A percentile compares a stretch with the other conserved stretches of the same genome.
Evolutionary conservation across 2,113 vertebrate species (phyloP).

Genomic region (Coptodon bakossiorum): DNA sequence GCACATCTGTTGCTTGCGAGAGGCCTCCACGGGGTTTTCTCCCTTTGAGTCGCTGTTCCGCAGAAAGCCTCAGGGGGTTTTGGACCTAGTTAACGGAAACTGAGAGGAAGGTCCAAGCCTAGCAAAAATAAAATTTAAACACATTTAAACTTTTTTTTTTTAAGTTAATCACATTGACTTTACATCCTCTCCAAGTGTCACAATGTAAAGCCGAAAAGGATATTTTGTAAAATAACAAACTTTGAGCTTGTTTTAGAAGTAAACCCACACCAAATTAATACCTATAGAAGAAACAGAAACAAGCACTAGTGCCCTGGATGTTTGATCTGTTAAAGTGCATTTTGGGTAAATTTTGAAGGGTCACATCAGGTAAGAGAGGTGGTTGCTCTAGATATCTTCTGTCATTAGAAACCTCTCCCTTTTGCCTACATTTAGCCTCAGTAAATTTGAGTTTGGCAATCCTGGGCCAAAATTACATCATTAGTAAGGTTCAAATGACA

Average conservation of each 20-base stretch:
- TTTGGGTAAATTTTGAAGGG: neutral
- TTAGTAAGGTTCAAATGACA: neutral
- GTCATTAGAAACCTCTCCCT: neutral
- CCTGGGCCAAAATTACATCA: neutral
- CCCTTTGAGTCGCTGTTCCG: neutral
- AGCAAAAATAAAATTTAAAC: neutral
- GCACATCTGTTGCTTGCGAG: neutral
- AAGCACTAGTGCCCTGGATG: neutral
- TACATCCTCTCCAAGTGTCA: neutral
- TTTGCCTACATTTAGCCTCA: fast-evolving
- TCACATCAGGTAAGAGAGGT: neutral
- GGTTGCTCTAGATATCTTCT: neutral
- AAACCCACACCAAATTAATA: neutral
- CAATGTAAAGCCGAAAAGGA: neutral
- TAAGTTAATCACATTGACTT: neutral
- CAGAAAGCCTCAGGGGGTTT: neutral
- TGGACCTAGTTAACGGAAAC: neutral
- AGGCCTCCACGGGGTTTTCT: neutral
- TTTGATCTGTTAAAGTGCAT: neutral
- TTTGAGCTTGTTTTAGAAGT: neutral
- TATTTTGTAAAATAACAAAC: neutral
- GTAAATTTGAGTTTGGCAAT: neutral
- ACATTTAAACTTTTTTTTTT: neutral
- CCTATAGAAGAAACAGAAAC: neutral
- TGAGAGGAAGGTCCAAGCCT: neutral